phyloP scores from a whole-genome alignment of 2,888 invertebrate genomes.

The Cephalotes varians region DNA sequence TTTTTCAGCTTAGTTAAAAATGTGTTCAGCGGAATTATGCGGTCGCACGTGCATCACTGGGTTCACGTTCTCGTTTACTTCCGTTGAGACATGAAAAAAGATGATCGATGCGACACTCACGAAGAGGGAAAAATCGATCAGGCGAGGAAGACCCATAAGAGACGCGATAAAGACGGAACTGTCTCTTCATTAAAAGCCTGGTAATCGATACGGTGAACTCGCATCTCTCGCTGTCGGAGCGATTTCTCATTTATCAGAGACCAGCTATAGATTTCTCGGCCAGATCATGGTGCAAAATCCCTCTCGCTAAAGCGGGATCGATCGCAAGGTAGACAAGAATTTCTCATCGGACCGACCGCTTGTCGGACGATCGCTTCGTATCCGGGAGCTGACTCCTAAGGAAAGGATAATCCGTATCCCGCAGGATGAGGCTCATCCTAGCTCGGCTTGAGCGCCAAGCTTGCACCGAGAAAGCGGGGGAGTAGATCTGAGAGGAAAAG shows the following conservation, averaged over 20 bases:
- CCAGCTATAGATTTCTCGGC: conserved; percentile 27
- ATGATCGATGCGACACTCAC: conserved; percentile 16
- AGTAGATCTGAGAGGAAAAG: conserved; percentile 9
- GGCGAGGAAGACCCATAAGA: neutral
- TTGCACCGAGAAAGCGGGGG: conserved; percentile 13
- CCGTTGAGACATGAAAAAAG: neutral
- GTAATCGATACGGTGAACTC: conserved; percentile 34
- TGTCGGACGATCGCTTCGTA: conserved; percentile 32
- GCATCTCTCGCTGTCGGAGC: conserved; percentile 17
- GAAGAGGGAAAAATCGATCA: conserved; percentile 22
- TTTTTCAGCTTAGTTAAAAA: neutral
- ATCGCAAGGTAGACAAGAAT: conserved; percentile 46
- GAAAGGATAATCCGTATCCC: conserved; percentile 62
- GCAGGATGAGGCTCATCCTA: conserved; percentile 44
- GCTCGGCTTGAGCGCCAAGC: conserved; percentile 17
- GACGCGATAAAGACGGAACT: conserved; percentile 38
- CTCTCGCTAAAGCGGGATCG: conserved; percentile 18
- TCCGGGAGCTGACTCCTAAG: conserved; percentile 35
- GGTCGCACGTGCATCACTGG: neutral
- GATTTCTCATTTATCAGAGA: conserved; percentile 52
- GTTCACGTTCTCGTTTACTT: conserved; percentile 18
- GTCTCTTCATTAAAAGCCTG: conserved; percentile 48
- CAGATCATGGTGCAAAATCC: conserved; percentile 51
- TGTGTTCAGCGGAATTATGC: neutral
- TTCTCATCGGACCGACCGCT: conserved; percentile 35